These are phyloP conservation scores for Nipponia nippon DNA, from an alignment of 2,113 vertebrate genomes.

Conservation along the genomic window DNA sequence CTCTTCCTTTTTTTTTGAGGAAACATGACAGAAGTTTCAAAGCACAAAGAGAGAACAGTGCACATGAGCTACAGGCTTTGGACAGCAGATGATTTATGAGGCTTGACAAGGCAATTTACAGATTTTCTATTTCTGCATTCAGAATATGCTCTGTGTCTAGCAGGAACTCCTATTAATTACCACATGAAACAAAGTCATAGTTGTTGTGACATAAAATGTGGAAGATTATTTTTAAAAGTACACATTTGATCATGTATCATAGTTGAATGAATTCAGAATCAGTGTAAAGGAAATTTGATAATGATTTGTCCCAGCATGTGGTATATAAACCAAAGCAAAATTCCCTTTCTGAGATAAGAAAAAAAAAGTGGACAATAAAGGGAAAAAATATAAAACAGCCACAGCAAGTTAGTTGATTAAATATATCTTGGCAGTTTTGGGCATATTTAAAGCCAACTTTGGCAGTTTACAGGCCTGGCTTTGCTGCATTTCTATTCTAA, in stretches of 20 bases:
- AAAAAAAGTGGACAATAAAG: background rate
- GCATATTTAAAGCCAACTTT: background rate
- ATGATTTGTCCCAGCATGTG: background rate
- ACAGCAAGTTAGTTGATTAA: background rate
- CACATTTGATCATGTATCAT: background rate
- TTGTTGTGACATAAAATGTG: background rate
- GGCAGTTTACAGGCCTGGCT: background rate
- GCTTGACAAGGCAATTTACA: conserved; percentile 34
- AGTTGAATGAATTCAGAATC: background rate
- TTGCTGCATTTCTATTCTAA: background rate
- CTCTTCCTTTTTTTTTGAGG: no score
- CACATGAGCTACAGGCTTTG: background rate
- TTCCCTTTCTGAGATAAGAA: background rate
- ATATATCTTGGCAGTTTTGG: background rate
- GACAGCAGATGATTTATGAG: conserved; percentile 18
- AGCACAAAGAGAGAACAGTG: background rate
- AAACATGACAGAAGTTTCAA: background rate
- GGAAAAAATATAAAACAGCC: background rate
- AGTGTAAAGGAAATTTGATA: background rate
- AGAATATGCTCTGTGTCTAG: background rate
- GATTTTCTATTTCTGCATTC: background rate
- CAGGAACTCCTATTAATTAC: background rate
- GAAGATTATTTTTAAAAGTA: background rate
- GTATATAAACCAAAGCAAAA: background rate
- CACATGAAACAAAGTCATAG: background rate